These are phyloP conservation scores for Schizaphis graminum DNA, from an alignment of 2,888 invertebrate species.

Conservation along the genomic window DNA sequence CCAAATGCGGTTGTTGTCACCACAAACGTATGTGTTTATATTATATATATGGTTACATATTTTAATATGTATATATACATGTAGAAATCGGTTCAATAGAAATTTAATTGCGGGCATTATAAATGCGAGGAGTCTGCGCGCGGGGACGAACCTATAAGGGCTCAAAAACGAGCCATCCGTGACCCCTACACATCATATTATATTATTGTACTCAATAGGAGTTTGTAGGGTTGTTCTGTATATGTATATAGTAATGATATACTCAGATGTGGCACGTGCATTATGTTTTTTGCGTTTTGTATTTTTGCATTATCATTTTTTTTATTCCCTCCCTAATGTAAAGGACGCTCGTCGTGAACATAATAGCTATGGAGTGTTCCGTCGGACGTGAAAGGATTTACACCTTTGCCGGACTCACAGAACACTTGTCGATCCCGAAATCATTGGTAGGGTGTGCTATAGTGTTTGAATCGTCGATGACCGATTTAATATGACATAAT, in stretches of 20 bases:
- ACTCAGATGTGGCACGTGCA: not conserved
- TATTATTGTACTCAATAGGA: not conserved
- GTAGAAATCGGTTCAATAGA: constrained; percentile 60
- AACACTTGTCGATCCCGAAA: constrained; percentile 51
- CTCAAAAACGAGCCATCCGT: constrained; percentile 36
- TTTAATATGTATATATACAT: constrained; percentile 2
- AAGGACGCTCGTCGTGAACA: not conserved
- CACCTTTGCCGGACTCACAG: constrained; percentile 39
- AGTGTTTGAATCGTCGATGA: constrained; percentile 23
- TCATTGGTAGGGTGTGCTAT: not conserved
- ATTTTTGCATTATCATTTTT: not conserved
- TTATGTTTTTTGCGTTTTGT: not conserved
- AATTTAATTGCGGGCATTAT: constrained; percentile 64
- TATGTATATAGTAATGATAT: constrained; percentile 18
- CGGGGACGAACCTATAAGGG: constrained; percentile 41
- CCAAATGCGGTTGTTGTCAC: constrained; percentile 58
- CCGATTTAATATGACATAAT: constrained; percentile 1
- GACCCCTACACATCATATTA: constrained; percentile 31
- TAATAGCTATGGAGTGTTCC: not conserved
- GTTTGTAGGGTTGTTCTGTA: not conserved
- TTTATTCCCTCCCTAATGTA: not conserved
- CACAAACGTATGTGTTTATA: constrained; percentile 10
- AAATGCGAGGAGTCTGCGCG: constrained; percentile 7
- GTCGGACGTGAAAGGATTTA: constrained; percentile 59
- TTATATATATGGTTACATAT: not conserved